phyloP scores from a whole-genome alignment of 2,888 invertebrate genomes.

The Troilus luridus region DNA sequence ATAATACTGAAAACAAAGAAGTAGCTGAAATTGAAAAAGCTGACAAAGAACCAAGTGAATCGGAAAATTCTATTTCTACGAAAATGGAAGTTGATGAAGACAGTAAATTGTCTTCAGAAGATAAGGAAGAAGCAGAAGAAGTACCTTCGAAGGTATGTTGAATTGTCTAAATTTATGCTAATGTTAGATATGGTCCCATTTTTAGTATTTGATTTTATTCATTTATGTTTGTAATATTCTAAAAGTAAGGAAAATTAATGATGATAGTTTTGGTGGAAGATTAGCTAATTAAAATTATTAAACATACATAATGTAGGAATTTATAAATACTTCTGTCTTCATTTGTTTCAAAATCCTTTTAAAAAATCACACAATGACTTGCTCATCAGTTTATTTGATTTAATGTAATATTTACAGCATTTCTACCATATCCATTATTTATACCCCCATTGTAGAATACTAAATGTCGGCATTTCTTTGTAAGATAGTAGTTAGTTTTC shows the following conservation, averaged over 20 bases:
- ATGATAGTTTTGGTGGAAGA: neutral
- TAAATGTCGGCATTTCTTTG: neutral
- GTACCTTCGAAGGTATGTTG: constrained; percentile 32
- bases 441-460: too few relatives aligned
- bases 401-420: too few relatives aligned
- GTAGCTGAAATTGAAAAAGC: neutral
- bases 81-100: constrained; percentile 45
- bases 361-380: too few relatives aligned
- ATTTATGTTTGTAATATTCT: neutral
- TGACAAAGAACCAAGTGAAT: neutral
- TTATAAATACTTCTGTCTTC: too few relatives aligned
- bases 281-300: too few relatives aligned
- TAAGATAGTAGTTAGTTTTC: neutral
- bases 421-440: too few relatives aligned
- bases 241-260: neutral
- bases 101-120: constrained; percentile 4
- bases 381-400: too few relatives aligned
- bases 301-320: too few relatives aligned
- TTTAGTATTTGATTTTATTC: neutral
- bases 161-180: neutral
- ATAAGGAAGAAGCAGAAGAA: constrained; percentile 46
- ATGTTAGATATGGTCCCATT: neutral
- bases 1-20: neutral
- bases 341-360: too few relatives aligned
- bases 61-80: neutral